Evolutionary conservation across 1,140 invertebrate species (phyloP), one percentile per base, ranked within the genome.

Genomic region (Neelides sp.): DNA sequence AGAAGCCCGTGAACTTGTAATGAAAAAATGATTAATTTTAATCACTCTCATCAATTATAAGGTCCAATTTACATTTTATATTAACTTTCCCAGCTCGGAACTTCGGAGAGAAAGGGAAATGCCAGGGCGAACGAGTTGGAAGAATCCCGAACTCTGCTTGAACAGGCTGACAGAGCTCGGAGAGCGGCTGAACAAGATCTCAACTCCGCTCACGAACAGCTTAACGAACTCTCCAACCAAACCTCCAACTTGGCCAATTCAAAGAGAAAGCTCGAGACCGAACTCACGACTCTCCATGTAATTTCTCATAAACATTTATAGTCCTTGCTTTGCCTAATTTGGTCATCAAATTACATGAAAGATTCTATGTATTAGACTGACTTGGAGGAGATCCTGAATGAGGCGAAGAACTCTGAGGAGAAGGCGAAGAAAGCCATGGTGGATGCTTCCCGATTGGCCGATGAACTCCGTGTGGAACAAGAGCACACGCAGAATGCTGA

Each of bases 361-460:
- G 20, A 26, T 22, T 50, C 50, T 58, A 54, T 34, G 8, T 54
- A 63, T 27, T 66, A 80, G 73, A 85, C 89, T 65, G 93, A 97
- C 69, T 77, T 97, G 61, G 91, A 95, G 67, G 92, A 96, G 70
- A 80, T 94, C 58, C 73, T 93, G 62, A 92, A 92, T 71, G 89
- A 93, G 69, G 85, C 89, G 64, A 90, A 92, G 78, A 88, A 87
- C 71, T 88, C 85, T 50, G 88, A 94, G 70, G 91, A 95, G 73
- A 91, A 93, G 75, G 86, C 87, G 55, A 94, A 95, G 82, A 91
- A 96, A 75, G 86, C 92, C 27, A 91, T 94, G 83, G 89, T 93
- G 61, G 95, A 98, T 70, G 91, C 92, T 59, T 88, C 92, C 59
- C 79, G 92, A 15, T 19, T 32, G n/a, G 28, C 36, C 19, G 36